Evolutionary conservation across 2,888 invertebrate genomes (phyloP), one percentile per base, ranked within the genome.

Genomic region (Agriopis aurantiaria): DNA sequence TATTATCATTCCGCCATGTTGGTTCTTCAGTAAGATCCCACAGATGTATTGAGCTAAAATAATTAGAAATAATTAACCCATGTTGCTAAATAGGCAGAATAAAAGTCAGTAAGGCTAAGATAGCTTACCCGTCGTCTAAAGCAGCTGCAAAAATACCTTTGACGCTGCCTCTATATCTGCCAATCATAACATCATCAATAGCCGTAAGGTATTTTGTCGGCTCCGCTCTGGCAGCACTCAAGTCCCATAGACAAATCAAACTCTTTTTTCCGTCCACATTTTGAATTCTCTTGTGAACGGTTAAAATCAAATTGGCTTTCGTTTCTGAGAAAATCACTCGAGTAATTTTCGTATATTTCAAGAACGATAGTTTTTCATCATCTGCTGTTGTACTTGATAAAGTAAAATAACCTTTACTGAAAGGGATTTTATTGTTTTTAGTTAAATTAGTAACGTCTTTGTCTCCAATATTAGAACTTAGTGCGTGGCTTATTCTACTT

Each of bases 11-110:
- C 3, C 76, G 78, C 88, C 90, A 91, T 4, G 82, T 84, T 8
- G 91, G 84, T 52, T 87, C 82, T 68, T 93, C 93, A 4, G 92
- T 84, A 11, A 94, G 75, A 76, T 94, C 93, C 93, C 93, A 94
- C 0, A 94, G 78, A 33, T 92, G 92, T 73, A 93, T 80, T 14
- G 92, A 88, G n/a, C 93, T 94, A 72, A 65, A 87, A 83, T 23
- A 0, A 48, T 3, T 45, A 63, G 0, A 48, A 8, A 65, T 33
- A 63, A 61, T 52, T 3, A 12, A 14, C 1, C 10, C 14, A 0
- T 56, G 3, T 56, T 10, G 40, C 43, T 0, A 14, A 43, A 10
- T 14, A n/a, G 3, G 41, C n/a, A 41, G 1, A 55, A n/a, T 10
- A 41, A 41, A 10, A 55, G 8, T 3, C 45, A 23, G 12, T 33